Percentiles rank a stretch among this genome's conserved stretches.
These are phyloP conservation scores for Hydropsyche tenuis DNA, from an alignment of 1,140 invertebrate species.

Conservation along the genomic window DNA sequence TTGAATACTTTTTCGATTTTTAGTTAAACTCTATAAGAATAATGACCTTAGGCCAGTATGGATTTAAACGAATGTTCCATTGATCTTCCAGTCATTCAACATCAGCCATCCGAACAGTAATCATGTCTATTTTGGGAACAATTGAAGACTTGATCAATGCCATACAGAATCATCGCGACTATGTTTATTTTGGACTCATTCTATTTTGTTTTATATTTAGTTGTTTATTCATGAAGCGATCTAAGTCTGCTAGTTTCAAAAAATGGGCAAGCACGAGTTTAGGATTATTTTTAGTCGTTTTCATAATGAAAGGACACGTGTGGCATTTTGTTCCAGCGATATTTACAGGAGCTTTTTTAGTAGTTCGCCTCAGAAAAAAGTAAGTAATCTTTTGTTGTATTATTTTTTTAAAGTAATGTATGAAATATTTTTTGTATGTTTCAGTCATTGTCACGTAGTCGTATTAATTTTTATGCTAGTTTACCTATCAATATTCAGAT, in stretches of 20 bases:
- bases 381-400: not conserved
- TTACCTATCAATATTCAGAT: slow-evolving; percentile 32
- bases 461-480: slow-evolving; percentile 25
- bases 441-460: slow-evolving; percentile 31
- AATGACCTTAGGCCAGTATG: too few species aligned
- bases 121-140: not conserved
- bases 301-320: slow-evolving; percentile 16
- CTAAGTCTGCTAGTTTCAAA: not conserved
- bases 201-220: slow-evolving; percentile 9
- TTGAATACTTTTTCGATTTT: too few species aligned
- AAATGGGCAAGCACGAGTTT: slow-evolving; percentile 39
- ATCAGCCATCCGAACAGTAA: too few species aligned
- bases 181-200: not conserved
- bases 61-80: too few species aligned
- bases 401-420: not conserved
- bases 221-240: slow-evolving; percentile 15
- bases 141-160: too few species aligned
- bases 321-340: slow-evolving; percentile 30
- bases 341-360: not conserved
- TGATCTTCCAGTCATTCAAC: too few species aligned
- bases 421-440: not conserved
- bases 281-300: slow-evolving; percentile 19
- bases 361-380: not conserved
- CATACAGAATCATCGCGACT: not conserved
- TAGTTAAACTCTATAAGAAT: too few species aligned